These are phyloP conservation scores for Canis aureus DNA, from an alignment of 2,113 vertebrate species.

Conservation along the genomic window DNA sequence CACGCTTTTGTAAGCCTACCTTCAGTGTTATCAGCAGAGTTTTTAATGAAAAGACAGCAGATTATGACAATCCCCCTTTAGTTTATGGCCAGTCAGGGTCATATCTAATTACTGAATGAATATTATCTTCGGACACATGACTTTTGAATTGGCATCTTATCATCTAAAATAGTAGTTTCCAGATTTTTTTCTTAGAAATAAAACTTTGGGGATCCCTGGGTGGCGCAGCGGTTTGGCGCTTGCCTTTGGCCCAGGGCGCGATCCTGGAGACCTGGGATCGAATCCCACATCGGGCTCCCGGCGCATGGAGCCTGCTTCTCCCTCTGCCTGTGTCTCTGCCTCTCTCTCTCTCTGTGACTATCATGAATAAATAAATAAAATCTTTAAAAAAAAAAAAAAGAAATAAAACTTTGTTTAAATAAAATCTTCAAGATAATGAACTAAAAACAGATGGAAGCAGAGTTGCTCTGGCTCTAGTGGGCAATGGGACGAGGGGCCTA, in stretches of 20 bases:
- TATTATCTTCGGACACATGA: neutral
- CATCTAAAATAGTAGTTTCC: neutral
- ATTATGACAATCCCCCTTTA: neutral
- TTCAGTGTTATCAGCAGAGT: neutral
- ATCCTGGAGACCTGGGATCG: too few relatives aligned
- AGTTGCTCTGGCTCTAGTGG: neutral
- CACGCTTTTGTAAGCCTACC: neutral
- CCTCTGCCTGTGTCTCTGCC: too few relatives aligned
- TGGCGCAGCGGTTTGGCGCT: too few relatives aligned
- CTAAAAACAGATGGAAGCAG: neutral
- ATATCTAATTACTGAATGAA: conserved; percentile 25
- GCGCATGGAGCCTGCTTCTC: too few relatives aligned
- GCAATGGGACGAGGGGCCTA: neutral
- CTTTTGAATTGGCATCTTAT: neutral
- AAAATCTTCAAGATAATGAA: conserved; percentile 38
- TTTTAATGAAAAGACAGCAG: neutral
- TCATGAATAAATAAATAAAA: too few relatives aligned
- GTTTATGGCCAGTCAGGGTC: neutral
- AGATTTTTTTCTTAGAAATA: neutral
- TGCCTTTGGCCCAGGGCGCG: too few relatives aligned
- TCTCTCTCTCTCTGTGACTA: too few relatives aligned
- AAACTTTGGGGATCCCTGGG: neutral
- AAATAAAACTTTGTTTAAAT: conserved; percentile 10
- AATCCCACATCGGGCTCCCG: too few relatives aligned
- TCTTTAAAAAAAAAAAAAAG: neutral